Conservation (phyloP, 2,797 vertebrate genomes). For the Enteromius anoplus region DNA sequence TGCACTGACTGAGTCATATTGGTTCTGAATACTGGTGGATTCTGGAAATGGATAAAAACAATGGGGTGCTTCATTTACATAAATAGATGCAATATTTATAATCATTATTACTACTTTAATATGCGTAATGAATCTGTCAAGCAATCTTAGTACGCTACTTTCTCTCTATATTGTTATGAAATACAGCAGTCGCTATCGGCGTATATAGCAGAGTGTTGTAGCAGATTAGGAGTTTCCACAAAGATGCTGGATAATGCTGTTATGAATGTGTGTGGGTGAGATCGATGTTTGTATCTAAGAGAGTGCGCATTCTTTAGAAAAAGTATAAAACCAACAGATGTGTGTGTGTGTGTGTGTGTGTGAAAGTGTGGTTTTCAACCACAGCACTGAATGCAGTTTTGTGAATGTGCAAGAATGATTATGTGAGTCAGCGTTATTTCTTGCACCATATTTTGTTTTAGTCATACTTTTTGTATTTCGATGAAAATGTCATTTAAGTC, state of each 20-base stretch:
- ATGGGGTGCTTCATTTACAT: conserved; percentile 10
- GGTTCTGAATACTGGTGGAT: conserved; percentile 35
- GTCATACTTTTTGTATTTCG: neutral
- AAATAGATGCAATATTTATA: conserved; percentile 35
- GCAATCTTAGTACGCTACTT: neutral
- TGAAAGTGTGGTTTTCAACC: neutral
- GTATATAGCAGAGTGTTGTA: neutral
- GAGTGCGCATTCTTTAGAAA: conserved; percentile 5
- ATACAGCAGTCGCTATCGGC: neutral
- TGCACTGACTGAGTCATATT: conserved; percentile 29
- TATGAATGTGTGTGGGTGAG: conserved; percentile 25
- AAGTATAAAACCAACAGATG: neutral
- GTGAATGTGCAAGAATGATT: conserved; percentile 10
- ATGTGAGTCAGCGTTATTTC: neutral
- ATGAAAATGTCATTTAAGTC: neutral
- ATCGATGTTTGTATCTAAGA: conserved; percentile 2
- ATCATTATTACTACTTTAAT: neutral
- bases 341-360: neutral
- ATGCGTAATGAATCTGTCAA: neutral
- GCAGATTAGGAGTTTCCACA: conserved; percentile 2
- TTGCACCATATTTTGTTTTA: neutral
- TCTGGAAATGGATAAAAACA: conserved; percentile 22
- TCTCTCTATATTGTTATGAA: neutral
- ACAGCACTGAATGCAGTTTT: neutral
- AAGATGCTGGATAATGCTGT: neutral